phyloP scores from a whole-genome alignment of 2,797 vertebrate genomes.

The Distichodus sexfasciatus region DNA sequence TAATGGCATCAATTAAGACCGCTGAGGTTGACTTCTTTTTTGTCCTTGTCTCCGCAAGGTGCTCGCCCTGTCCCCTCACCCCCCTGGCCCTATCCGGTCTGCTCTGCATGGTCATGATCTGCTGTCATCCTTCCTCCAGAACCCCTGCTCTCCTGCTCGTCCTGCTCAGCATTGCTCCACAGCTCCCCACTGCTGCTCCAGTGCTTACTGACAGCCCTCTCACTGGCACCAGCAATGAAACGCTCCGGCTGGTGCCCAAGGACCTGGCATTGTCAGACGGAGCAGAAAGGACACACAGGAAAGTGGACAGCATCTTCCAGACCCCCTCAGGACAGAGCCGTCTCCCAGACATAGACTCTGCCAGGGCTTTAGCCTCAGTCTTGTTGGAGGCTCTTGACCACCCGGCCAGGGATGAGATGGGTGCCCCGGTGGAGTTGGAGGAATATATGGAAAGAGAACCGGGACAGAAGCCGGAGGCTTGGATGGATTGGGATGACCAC shows the following conservation, averaged over 20 bases:
- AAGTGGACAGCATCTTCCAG: slow-evolving; percentile 48
- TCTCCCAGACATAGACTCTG: slow-evolving; percentile 75
- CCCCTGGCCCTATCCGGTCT: slow-evolving; percentile 67
- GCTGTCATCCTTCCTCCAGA: slow-evolving; percentile 74
- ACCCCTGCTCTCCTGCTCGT: slow-evolving; percentile 76
- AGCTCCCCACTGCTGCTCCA: slow-evolving; percentile 71
- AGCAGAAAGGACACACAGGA: slow-evolving; percentile 46
- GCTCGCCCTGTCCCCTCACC: slow-evolving; percentile 64
- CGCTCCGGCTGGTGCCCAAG: slow-evolving; percentile 56
- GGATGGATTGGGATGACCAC: slow-evolving; percentile 45
- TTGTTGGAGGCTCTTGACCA: slow-evolving; percentile 80
- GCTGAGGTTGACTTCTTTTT: slow-evolving; percentile 18
- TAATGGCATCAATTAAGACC: neutral
- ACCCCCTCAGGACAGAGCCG: slow-evolving; percentile 58
- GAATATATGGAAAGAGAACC: slow-evolving; percentile 59
- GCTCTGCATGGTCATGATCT: slow-evolving; percentile 83
- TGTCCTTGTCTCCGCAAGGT: slow-evolving; percentile 63
- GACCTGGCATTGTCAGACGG: slow-evolving; percentile 51
- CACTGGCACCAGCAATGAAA: slow-evolving; percentile 64
- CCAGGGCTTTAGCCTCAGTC: slow-evolving; percentile 74
- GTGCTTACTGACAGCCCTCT: slow-evolving; percentile 68
- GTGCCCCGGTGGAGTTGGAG: slow-evolving; percentile 52
- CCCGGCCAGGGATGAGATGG: slow-evolving; percentile 53
- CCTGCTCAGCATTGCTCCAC: slow-evolving; percentile 74
- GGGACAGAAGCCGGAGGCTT: slow-evolving; percentile 54